These are phyloP conservation scores for Spisula subtruncata DNA, from an alignment of 2,888 invertebrate genomes.

Conservation along the genomic window DNA sequence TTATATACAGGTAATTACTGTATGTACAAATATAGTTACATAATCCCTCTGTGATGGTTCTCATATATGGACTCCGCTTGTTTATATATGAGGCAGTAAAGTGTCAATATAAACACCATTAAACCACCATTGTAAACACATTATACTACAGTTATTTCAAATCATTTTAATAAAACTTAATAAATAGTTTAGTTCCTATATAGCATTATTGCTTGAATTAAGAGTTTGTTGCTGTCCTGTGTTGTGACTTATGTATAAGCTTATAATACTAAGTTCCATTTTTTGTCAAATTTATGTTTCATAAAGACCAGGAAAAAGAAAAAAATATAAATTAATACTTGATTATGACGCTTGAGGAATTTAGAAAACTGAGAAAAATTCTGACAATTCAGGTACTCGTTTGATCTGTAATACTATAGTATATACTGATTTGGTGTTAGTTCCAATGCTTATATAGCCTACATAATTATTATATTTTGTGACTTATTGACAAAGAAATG, in stretches of 20 bases:
- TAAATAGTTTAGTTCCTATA: neutral
- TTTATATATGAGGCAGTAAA: constrained; percentile 5
- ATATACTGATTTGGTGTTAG: neutral
- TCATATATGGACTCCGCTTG: neutral
- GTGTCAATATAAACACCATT: neutral
- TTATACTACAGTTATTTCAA: neutral
- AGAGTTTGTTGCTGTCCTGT: neutral
- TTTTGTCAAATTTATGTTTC: too few species aligned
- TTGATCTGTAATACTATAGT: neutral
- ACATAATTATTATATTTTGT: too few species aligned
- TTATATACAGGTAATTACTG: neutral
- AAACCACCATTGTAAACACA: neutral
- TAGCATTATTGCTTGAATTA: neutral
- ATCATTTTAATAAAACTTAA: neutral
- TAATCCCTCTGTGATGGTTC: neutral
- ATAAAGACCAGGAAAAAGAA: too few species aligned
- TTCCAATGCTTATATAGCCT: too few species aligned
- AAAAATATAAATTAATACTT: neutral
- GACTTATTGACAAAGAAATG: too few species aligned
- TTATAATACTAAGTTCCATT: too few species aligned
- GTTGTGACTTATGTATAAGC: neutral
- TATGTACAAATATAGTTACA: neutral
- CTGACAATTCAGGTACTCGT: constrained; percentile 32
- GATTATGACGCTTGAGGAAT: constrained; percentile 36
- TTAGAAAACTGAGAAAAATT: constrained; percentile 32